Evolutionary conservation across 2,113 vertebrate genomes (phyloP).

Genomic region (Sorex araneus): DNA sequence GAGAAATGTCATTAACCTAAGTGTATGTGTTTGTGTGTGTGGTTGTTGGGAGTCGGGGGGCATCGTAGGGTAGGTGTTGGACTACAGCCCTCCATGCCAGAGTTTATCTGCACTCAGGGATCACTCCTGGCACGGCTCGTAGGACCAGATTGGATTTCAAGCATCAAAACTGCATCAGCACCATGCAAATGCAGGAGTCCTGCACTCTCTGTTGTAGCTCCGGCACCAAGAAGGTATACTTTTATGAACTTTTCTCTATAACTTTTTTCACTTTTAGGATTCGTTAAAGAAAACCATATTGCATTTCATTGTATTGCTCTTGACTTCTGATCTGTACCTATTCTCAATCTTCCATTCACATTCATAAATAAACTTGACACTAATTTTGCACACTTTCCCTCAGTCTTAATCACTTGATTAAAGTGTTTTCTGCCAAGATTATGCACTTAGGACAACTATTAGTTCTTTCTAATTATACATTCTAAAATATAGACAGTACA

Average conservation of each 20-base stretch:
- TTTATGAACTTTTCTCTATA: background rate
- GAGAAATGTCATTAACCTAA: background rate
- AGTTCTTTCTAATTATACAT: slow-evolving; percentile 26
- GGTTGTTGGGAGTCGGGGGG: too few species aligned
- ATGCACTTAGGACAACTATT: background rate
- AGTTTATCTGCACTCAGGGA: too few species aligned
- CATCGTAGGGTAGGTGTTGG: too few species aligned
- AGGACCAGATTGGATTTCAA: too few species aligned
- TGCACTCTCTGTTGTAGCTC: too few species aligned
- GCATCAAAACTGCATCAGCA: too few species aligned
- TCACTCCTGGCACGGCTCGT: too few species aligned
- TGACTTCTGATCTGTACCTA: background rate
- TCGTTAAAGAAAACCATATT: background rate
- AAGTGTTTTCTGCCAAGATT: background rate
- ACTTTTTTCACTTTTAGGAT: background rate
- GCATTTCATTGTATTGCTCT: background rate
- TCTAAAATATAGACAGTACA: background rate
- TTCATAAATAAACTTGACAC: background rate
- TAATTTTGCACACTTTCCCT: background rate
- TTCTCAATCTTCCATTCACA: background rate
- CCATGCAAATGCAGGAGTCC: too few species aligned
- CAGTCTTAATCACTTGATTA: background rate
- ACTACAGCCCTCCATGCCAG: too few species aligned
- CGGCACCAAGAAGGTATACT: background rate
- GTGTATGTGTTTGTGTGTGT: background rate